Conservation (phyloP, 2,888 invertebrate species). For the Drosophila nigritarsus region DNA sequence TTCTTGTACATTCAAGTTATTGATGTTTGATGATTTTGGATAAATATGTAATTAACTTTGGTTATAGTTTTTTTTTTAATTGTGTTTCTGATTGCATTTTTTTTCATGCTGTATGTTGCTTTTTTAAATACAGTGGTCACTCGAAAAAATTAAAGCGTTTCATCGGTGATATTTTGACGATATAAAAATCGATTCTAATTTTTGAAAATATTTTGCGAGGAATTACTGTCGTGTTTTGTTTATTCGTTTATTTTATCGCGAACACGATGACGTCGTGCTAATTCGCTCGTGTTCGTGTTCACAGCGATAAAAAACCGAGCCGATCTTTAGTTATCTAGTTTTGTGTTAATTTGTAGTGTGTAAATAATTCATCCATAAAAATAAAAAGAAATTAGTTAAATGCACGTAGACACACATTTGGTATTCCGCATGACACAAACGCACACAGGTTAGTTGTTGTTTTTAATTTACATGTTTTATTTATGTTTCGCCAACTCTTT, state of each 20-base stretch:
- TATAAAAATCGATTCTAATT: not conserved
- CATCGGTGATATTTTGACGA: too few species aligned
- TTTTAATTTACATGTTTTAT: slow-evolving; percentile 16
- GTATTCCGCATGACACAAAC: slow-evolving; percentile 40
- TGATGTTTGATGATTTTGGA: not conserved
- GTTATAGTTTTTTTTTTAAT: not conserved
- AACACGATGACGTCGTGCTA: not conserved
- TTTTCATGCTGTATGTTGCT: not conserved
- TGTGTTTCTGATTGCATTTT: not conserved
- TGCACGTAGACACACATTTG: slow-evolving; percentile 39
- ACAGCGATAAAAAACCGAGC: not conserved
- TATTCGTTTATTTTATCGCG: not conserved
- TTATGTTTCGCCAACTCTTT: slow-evolving; percentile 1
- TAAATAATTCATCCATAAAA: slow-evolving; percentile 26
- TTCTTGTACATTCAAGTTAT: not conserved
- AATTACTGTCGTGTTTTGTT: not conserved
- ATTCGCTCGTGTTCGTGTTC: slow-evolving; percentile 4
- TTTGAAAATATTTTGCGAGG: not conserved
- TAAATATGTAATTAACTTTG: not conserved
- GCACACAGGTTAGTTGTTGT: slow-evolving; percentile 47
- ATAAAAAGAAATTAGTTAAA: slow-evolving; percentile 10
- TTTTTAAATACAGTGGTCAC: not conserved
- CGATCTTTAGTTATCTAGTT: slow-evolving; percentile 1
- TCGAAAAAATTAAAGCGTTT: not conserved
- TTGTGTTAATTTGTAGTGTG: slow-evolving; percentile 22